Conservation (phyloP, 2,888 invertebrate genomes). For the Lochmaea capreae region DNA sequence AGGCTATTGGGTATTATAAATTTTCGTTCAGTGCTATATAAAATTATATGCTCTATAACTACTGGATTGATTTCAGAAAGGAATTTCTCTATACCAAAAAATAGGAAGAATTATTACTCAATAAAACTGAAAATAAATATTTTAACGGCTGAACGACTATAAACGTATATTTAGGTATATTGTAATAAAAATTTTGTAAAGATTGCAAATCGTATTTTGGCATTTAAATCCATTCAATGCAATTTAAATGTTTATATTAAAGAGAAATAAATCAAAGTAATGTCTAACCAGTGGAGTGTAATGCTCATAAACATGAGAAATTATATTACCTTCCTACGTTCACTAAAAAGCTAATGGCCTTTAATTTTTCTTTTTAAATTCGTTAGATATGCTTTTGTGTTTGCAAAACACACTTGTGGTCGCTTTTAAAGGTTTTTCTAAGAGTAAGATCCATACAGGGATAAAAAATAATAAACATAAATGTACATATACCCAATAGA, state of each 20-base stretch:
- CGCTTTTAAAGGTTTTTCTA: too few relatives aligned
- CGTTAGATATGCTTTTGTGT: background rate
- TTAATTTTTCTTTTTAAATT: background rate
- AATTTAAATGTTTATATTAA: conserved; percentile 11
- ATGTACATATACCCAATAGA: too few relatives aligned
- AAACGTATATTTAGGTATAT: conserved; percentile 29
- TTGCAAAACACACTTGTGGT: background rate
- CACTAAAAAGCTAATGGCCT: background rate
- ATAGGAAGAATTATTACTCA: conserved; percentile 34
- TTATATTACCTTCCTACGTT: background rate
- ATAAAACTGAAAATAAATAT: conserved; percentile 32
- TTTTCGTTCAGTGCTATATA: background rate
- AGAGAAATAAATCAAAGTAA: conserved; percentile 16
- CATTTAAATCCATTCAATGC: conserved; percentile 6
- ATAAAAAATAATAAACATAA: too few relatives aligned
- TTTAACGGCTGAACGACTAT: conserved; percentile 21
- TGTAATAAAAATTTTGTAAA: conserved; percentile 29
- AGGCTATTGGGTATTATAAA: background rate
- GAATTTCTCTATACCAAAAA: conserved; percentile 21
- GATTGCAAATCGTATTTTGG: conserved; percentile 30
- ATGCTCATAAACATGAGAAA: background rate
- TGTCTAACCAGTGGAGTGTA: background rate
- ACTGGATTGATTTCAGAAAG: conserved; percentile 18
- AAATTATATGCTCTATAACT: conserved; percentile 15
- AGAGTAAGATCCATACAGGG: too few relatives aligned